Base-by-base conservation (phyloP, 2,797 vertebrate genomes). In the Coregonus ussuriensis region DNA sequence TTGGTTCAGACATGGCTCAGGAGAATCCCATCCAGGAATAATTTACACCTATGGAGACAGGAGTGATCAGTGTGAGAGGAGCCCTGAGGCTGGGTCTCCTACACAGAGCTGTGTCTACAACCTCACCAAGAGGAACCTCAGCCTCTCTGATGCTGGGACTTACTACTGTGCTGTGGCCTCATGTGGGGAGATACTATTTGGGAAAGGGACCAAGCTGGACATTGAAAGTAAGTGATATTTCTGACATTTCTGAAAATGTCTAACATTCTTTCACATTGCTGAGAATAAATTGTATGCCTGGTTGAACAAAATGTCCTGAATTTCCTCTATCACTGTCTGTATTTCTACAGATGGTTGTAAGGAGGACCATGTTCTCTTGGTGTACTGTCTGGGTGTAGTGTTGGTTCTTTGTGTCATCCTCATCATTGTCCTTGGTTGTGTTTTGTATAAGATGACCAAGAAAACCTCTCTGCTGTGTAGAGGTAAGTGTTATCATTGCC, bases 361-460 rank as follows among this genome's bases (percentile, higher is more conserved):
- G 3, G 59, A 11, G 59, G 21, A 63, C 59, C 59, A 29, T 25
- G 3, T 63, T 29, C n/a, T 63, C 7, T 63, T 63, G 59, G 9
- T 63, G 59, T 63, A 25, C 21, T 63, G 21, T 16, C 59, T 63
- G 59, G 59, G 21, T 21, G 25, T 21, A 63, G 59, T 21, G 25
- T 21, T 29, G 59, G 59, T 0, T 63, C 59, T 63, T 7, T 63
- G 21, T 63, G 21, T 63, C 59, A 16, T 63, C 59, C 3, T 63
- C 59, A 63, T 63, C 21, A 25, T 25, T 63, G 21, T 63, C 25
- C 59, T 63, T 9, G 1, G 7, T 5, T 65, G 51, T 15, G n/a
- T 74, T 33, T 16, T 84, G n/a, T 85, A 70, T 63, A 80, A 79
- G 66, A 79, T 7, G 5, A 35, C 29, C 33, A 78, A 47, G 41